Evolutionary conservation across 2,888 invertebrate genomes (phyloP).

Genomic region (Melanotus villosus): DNA sequence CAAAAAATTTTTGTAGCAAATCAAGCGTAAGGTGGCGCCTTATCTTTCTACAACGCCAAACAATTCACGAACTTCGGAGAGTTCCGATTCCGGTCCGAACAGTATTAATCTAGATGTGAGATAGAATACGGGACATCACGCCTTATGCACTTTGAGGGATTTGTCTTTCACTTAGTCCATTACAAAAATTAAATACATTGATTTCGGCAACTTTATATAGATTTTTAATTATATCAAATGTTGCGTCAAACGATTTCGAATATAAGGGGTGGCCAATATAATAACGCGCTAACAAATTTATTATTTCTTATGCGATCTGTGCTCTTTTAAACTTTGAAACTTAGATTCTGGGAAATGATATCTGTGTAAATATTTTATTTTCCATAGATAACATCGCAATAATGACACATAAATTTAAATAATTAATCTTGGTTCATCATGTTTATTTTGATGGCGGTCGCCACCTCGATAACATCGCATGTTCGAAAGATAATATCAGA

Average conservation of each 20-base stretch:
- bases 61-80: slow-evolving; percentile 52
- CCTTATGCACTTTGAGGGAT: slow-evolving; percentile 47
- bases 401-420: slow-evolving; percentile 54
- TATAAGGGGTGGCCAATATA: background rate
- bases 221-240: no score
- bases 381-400: slow-evolving; percentile 36
- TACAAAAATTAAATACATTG: no score
- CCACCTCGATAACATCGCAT: slow-evolving; percentile 50
- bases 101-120: slow-evolving; percentile 54
- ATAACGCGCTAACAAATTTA: background rate
- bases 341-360: slow-evolving; percentile 31
- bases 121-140: slow-evolving; percentile 49
- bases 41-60: slow-evolving; percentile 56
- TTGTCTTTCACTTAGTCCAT: slow-evolving; percentile 15
- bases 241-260: background rate
- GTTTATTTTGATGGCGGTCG: slow-evolving; percentile 53
- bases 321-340: slow-evolving; percentile 39
- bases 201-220: no score
- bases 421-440: slow-evolving; percentile 57
- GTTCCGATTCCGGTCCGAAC: slow-evolving; percentile 53
- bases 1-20: slow-evolving; percentile 46
- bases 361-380: slow-evolving; percentile 41
- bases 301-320: slow-evolving; percentile 1
- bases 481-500: slow-evolving; percentile 32
- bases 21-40: slow-evolving; percentile 53